Percentiles rank a stretch among this genome's conserved stretches.
phyloP scores from a whole-genome alignment of 2,113 vertebrate genomes.

The Aptenodytes patagonicus region DNA sequence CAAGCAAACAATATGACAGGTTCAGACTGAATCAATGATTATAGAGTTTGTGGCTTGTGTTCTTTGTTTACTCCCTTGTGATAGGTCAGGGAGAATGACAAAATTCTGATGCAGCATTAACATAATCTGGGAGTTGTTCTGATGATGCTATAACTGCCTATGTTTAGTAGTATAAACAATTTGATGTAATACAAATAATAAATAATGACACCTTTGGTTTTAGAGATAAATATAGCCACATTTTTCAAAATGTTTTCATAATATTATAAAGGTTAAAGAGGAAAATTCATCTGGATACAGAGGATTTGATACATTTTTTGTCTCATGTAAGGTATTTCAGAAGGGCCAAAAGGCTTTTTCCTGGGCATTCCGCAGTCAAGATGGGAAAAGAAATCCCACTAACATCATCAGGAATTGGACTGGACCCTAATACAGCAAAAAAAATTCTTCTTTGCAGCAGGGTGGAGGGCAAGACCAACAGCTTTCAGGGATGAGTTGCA shows the following conservation, averaged over 20 bases:
- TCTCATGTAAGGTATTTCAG: neutral
- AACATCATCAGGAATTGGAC: neutral
- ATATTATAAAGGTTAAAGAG: neutral
- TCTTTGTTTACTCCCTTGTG: neutral
- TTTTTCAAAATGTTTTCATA: neutral
- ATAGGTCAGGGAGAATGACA: neutral
- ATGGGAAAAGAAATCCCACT: neutral
- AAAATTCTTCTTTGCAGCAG: rapidly evolving
- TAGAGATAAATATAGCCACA: neutral
- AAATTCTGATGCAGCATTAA: neutral
- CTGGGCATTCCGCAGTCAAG: neutral
- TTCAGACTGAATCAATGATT: neutral
- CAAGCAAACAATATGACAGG: neutral
- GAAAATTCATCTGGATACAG: neutral
- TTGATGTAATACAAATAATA: neutral
- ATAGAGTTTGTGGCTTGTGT: rapidly evolving
- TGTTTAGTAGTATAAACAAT: neutral
- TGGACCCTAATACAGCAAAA: rapidly evolving
- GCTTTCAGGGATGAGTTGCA: neutral
- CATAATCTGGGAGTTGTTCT: neutral
- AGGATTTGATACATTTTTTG: neutral
- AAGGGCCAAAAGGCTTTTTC: neutral
- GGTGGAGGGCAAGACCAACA: neutral
- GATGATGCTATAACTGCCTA: neutral
- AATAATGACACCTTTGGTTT: neutral